Percentiles rank a stretch among this genome's conserved stretches.
Conservation (phyloP, 1,140 invertebrate genomes). For the Drosophila repleta region DNA sequence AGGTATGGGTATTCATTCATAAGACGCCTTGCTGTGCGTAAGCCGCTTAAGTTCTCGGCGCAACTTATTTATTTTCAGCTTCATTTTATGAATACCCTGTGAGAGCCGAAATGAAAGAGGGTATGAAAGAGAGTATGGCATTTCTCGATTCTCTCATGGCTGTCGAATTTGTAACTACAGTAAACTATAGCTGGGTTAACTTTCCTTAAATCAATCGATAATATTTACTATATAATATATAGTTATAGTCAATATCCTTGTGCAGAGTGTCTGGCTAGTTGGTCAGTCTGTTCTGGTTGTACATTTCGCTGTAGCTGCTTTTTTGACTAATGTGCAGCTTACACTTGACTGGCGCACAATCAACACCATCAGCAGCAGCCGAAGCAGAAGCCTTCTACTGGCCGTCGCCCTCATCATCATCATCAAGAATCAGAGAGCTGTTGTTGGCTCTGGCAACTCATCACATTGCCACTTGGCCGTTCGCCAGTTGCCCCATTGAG, state of each 20-base stretch:
- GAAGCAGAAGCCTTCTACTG: slow-evolving; percentile 28
- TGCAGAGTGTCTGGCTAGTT: neutral
- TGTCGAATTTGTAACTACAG: too few relatives aligned
- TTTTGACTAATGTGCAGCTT: slow-evolving; percentile 81
- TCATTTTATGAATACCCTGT: slow-evolving; percentile 9
- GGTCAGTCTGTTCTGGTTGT: slow-evolving; percentile 5
- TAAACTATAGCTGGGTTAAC: too few relatives aligned
- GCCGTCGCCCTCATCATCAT: slow-evolving; percentile 31
- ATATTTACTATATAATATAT: too few relatives aligned
- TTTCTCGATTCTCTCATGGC: too few relatives aligned
- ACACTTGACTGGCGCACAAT: slow-evolving; percentile 81
- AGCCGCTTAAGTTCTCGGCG: slow-evolving; percentile 72
- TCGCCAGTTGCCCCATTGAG: slow-evolving; percentile 22
- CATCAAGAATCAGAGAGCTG: slow-evolving; percentile 17
- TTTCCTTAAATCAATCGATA: too few relatives aligned
- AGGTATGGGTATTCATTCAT: slow-evolving; percentile 68
- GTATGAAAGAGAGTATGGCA: too few relatives aligned
- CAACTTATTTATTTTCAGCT: slow-evolving; percentile 30
- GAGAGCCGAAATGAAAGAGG: neutral
- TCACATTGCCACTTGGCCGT: slow-evolving; percentile 53
- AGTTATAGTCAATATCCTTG: too few relatives aligned
- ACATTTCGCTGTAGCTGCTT: slow-evolving; percentile 22
- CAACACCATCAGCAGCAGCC: slow-evolving; percentile 65
- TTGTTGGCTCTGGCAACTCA: slow-evolving; percentile 39
- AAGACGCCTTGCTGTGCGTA: slow-evolving; percentile 50